Evolutionary conservation across 1,140 invertebrate species (phyloP).

Genomic region (Ceratina calcarata): DNA sequence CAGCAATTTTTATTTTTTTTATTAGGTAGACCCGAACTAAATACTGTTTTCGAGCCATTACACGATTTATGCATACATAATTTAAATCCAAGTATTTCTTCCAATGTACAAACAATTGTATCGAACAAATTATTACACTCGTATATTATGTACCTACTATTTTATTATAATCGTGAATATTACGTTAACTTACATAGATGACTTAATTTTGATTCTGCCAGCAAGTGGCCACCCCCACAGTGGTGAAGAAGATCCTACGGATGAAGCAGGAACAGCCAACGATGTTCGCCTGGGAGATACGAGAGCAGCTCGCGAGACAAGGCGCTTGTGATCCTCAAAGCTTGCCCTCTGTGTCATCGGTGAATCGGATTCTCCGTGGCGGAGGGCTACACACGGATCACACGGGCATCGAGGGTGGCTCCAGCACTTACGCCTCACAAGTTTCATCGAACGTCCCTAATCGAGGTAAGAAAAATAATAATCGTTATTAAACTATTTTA

Average conservation of each 20-base stretch:
- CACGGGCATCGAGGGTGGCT: slow-evolving; percentile 69
- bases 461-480: slow-evolving; percentile 59
- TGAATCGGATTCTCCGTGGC: slow-evolving; percentile 95
- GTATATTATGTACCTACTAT: too few relatives aligned
- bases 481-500: too few relatives aligned
- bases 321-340: slow-evolving; percentile 92
- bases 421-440: slow-evolving; percentile 59
- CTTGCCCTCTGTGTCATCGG: slow-evolving; percentile 96
- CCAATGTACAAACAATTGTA: too few relatives aligned
- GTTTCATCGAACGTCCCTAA: slow-evolving; percentile 64
- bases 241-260: slow-evolving; percentile 94
- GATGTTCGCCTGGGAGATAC: slow-evolving; percentile 96
- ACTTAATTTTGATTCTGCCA: slow-evolving; percentile 77
- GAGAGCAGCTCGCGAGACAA: slow-evolving; percentile 91
- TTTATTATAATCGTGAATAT: too few relatives aligned
- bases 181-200: too few relatives aligned
- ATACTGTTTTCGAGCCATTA: too few relatives aligned
- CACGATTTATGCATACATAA: too few relatives aligned
- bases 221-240: slow-evolving; percentile 96
- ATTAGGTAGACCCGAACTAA: too few relatives aligned
- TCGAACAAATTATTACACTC: too few relatives aligned
- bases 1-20: too few relatives aligned
- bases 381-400: slow-evolving; percentile 82
- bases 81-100: too few relatives aligned
- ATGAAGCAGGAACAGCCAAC: slow-evolving; percentile 95